Evolutionary conservation across 2,113 vertebrate genomes (phyloP).

Genomic region (Campylomormyrus numenius): DNA sequence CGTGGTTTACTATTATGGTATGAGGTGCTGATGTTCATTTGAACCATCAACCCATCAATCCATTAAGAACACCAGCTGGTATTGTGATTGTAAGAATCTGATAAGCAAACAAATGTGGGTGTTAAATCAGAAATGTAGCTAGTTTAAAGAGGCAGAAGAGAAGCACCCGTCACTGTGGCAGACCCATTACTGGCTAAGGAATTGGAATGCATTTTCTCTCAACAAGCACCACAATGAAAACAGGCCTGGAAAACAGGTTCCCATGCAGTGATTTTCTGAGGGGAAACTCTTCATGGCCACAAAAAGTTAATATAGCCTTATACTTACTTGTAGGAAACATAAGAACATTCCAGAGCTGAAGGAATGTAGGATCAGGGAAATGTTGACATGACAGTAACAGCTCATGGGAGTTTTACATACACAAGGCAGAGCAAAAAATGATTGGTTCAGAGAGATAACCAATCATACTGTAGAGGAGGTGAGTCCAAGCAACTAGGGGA

Average conservation of each 20-base stretch:
- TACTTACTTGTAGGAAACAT: not conserved
- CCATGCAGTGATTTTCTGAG: not conserved
- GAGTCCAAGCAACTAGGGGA: not conserved
- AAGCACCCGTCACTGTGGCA: not conserved
- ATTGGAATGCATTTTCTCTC: not conserved
- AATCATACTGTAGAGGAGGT: no score
- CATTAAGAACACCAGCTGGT: not conserved
- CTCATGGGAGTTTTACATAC: not conserved
- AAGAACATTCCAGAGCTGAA: not conserved
- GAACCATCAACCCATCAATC: not conserved
- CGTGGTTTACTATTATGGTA: not conserved
- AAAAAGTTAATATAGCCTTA: not conserved
- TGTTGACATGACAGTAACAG: not conserved
- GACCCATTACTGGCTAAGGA: not conserved
- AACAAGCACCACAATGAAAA: not conserved
- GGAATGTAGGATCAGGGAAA: not conserved
- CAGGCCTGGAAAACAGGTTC: not conserved
- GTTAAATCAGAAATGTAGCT: not conserved
- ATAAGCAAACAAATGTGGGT: not conserved
- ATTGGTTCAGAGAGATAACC: no score
- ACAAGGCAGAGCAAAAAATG: no score
- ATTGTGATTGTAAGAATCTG: not conserved
- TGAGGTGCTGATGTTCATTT: not conserved
- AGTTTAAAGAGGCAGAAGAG: not conserved
- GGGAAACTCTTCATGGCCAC: not conserved